Base-by-base conservation (phyloP, 1,140 invertebrate species). In the Whitmania pigra region DNA sequence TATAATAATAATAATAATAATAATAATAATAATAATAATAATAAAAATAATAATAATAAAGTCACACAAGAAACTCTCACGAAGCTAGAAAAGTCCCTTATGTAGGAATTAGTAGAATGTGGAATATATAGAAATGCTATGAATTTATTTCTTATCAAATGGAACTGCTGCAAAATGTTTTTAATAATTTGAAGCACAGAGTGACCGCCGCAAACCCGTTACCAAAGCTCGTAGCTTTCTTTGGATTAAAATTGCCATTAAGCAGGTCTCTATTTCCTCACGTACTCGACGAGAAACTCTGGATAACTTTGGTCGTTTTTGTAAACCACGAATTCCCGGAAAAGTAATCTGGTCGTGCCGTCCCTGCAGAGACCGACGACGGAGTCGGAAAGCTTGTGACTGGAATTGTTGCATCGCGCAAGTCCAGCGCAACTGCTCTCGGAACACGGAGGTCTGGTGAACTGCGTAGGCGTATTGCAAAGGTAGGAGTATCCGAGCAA, bases 261-360 rank as follows among this genome's bases (percentile, higher is more conserved):
- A 63, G 9, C 22, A 1, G 29, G 57, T 1, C 57, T 31, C 25
- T 53, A 70, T 25, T 49, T 49, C 22, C 69, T 36, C 7, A 49
- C 43, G 25, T 70, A 70, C n/a, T 70, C 69, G 31, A 70, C 25
- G 18, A 70, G 53, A 70, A 70, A 70, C 29, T 70, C 69, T 6
- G 69, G 69, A 53, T 72, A 67, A 31, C 60, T 43, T 43, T 72
- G 27, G 13, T 72, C 66, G 22, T 13, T 36, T 36, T 70, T 25
- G 54, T 72, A 72, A 36, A 67, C 54, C 57, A 72, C 40, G 43
- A 67, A 72, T 72, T 72, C 71, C 13, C 66, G 60, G 63, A 67
- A 67, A 6, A 67, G 25, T 20, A 72, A 57, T 9, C 43, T 27
- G 4, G 20, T 17, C 22, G 31, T 5, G 15, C 18, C n/a, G 13